Base-by-base conservation (phyloP, 2,888 invertebrate genomes). In the Zeuzera pyrina region DNA sequence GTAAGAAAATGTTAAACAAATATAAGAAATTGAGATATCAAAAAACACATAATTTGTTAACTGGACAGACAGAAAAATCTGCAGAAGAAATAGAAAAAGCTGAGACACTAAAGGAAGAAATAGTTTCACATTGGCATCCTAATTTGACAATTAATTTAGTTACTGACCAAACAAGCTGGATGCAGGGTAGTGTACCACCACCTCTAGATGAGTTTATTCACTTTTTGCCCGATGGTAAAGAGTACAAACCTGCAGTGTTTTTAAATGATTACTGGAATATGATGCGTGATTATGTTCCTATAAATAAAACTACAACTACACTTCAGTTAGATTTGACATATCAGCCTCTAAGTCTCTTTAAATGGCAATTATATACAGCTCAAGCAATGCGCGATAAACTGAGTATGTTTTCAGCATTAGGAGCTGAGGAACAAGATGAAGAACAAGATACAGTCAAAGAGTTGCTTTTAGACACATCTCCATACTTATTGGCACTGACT, bases 221-320 rank as follows among this genome's bases (percentile, higher is more conserved):
- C 49, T 98, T 98, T 71, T 86, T 94, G 14, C 91, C 93, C n/a
- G 89, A 89, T 40, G 92, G 92, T 3, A 89, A 90, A 55, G 87
- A 89, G 22, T 99, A 99, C 71, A 92, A 95, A 53, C 99, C 99
- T 2, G 93, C 98, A 25, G 79, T 99, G 26, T 98, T 93, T 66
- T 85, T 94, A 38, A 99, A 99, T 83, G 97, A 98, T 53, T 99
- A 97, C 68, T 99, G 99, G 99, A 99, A 99, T 64, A 90, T 99
- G 86, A 90, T 95, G 64, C 87, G 94, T 37, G 98, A 98, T 57
- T 98, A 98, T 81, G 88, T 89, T 39, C 95, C 96, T 0, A 89
- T 99, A 34, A 97, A 97, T 67, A 87, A 92, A 31, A 93, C 95
- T 1, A 89, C 92, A 5, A 87, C 90, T 50, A 88, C 85, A 52